Evolutionary conservation across 2,797 vertebrate genomes (phyloP), one percentile per base, ranked within the genome.

Genomic region (Rhinogobio ventralis): DNA sequence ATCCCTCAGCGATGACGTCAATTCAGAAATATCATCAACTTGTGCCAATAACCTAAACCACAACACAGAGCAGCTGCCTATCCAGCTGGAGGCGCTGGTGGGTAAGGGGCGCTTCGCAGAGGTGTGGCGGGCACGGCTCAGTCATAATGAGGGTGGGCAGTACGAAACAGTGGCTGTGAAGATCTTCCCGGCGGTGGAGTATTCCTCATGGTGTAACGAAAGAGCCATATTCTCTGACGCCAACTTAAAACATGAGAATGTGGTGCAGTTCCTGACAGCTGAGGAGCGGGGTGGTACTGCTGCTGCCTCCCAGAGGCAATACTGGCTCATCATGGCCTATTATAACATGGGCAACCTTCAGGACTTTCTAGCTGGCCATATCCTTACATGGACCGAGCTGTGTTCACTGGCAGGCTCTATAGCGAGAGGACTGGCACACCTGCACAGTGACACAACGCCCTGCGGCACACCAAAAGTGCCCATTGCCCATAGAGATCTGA

Each of bases 271-370:
- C 90, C 92, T 97, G 30, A 96, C 95, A 0, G 95, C 96, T 0
- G 96, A 97, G 67, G 94, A 96, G 88, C 90, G 95, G 5, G 92
- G 92, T 14, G 15, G 93, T 0, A 91, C 66, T 1, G 72, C 87
- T 0, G 82, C 88, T 7, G 74, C 90, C 53, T 51, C 90, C 57
- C 95, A 92, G 79, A 93, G 92, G 71, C 94, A 96, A 86, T 97
- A 97, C 87, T 97, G 97, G 97, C 95, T 98, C 88, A 96, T 98
- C 88, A 92, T 97, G 0, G 96, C 96, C 85, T 97, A 96, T 92
- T 93, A 97, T 88, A 91, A 94, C 86, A 90, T 95, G 0, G 97
- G 97, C 23, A 98, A 97, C 89, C 94, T 97, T 88, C 97, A 97
- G 92, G 96, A 97, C 89, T 97, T 95, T 87, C 93, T 98, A 28